Percentiles rank a stretch among this genome's conserved stretches.
Evolutionary conservation across 2,113 vertebrate genomes (phyloP).

Genomic region (Glareola pratincola): DNA sequence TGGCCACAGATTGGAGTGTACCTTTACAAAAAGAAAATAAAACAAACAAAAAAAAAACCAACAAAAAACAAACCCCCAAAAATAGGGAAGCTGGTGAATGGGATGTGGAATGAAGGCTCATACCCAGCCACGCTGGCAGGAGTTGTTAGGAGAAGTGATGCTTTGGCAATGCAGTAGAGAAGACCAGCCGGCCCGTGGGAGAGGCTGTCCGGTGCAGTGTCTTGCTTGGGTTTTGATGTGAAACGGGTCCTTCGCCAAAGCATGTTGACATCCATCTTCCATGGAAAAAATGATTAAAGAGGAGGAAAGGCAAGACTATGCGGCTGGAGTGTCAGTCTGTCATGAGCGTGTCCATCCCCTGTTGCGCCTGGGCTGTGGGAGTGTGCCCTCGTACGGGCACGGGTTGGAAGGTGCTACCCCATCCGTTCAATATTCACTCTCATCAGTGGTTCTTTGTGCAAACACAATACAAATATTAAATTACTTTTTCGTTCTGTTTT

Average conservation of each 20-base stretch:
- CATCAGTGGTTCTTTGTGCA: not conserved
- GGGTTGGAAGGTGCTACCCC: not conserved
- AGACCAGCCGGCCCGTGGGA: rapidly evolving
- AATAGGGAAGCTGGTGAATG: not conserved
- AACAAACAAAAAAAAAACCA: not conserved
- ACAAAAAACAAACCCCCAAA: not conserved
- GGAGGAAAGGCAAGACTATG: not conserved
- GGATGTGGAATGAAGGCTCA: rapidly evolving
- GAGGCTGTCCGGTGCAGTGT: rapidly evolving
- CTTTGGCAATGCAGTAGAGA: not conserved
- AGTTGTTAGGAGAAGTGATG: not conserved
- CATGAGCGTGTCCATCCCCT: rapidly evolving
- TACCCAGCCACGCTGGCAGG: rapidly evolving
- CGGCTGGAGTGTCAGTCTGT: not conserved
- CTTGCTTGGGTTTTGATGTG: not conserved
- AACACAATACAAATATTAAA: conserved; percentile 29
- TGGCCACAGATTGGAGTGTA: not conserved
- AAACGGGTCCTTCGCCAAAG: not conserved
- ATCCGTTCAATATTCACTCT: rapidly evolving
- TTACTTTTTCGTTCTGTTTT: not conserved
- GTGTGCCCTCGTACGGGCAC: rapidly evolving
- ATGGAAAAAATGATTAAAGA: not conserved
- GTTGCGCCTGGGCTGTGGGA: rapidly evolving
- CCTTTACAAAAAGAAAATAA: not conserved
- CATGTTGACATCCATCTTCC: not conserved